A percentile compares a stretch with the other conserved stretches of the same genome.
Conservation (phyloP, 2,797 vertebrate genomes). For the Gallinago solitaria region DNA sequence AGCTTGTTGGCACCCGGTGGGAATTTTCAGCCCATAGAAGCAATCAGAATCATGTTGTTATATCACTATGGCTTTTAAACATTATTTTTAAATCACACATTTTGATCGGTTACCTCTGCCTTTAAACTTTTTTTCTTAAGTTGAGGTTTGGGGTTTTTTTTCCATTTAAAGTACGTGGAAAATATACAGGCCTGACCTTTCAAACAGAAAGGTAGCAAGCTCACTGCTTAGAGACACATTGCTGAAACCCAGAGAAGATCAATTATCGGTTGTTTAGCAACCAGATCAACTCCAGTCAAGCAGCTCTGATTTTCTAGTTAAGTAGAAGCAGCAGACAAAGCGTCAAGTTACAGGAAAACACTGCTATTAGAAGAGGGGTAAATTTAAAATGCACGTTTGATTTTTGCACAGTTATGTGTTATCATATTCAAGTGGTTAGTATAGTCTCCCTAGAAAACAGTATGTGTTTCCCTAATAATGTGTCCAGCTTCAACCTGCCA, state of each 20-base stretch:
- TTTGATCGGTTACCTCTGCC: background rate
- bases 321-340: background rate
- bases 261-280: conserved; percentile 33
- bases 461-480: background rate
- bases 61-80: rapidly evolving
- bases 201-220: background rate
- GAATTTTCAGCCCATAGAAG: background rate
- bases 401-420: background rate
- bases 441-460: background rate
- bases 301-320: conserved; percentile 1
- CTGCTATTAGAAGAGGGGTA: background rate
- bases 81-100: background rate
- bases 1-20: background rate
- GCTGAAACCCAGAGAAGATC: background rate
- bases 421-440: background rate
- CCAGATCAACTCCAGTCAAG: background rate
- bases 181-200: background rate
- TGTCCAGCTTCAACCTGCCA: background rate
- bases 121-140: background rate
- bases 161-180: background rate
- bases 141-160: background rate
- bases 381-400: background rate
- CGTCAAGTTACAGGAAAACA: background rate
- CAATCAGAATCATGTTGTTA: background rate
- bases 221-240: background rate